Base-by-base conservation (phyloP, 2,113 vertebrate species). In the Sinocyclocheilus rhinocerous region DNA sequence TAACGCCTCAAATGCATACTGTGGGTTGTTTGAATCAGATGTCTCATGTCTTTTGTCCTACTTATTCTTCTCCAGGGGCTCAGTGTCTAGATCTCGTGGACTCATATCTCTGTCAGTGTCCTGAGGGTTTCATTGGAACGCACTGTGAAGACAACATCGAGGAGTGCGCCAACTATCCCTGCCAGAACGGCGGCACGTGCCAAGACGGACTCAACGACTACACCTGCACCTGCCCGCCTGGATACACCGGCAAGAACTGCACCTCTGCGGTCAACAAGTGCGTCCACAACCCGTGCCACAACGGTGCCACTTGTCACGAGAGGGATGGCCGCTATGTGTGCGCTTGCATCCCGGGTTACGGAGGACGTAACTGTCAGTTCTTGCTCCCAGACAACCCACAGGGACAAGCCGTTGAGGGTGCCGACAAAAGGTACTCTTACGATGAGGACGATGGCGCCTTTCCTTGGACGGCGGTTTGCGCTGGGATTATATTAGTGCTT, bases 351-450 rank as follows among this genome's bases (percentile, higher is more conserved):
- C 96, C 92, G 0, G 96, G 97, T 20, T 99, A 99, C 0, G 98
- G 97, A 0, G 98, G 98, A 10, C 96, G 95, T 89, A 99, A 99
- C 93, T 99, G 98, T 93, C 97, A 99, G 91, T 99, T 98, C 69
- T 92, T 99, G 89, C 95, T 99, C 73, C 97, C 98, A 0, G 96
- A 97, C 87, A 93, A 92, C 0, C 91, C 95, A 13, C 93, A 83
- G 12, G 95, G 93, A 76, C 95, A 96, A 0, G 92, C 93, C 0
- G 93, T 95, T 1, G 96, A 97, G 0, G 96, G 95, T 85, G 92
- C 96, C 0, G 95, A 95, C 65, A 95, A 96, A 67, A 95, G 94
- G 83, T 96, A 96, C 86, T 94, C 93, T 0, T 95, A 96, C 39
- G 90, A 93, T 15, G 95, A 94, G 83, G 92, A 89, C 0, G 92